These are phyloP conservation scores for Mormyrops boulengeri DNA, from an alignment of 2,797 vertebrate species.

Conservation along the genomic window DNA sequence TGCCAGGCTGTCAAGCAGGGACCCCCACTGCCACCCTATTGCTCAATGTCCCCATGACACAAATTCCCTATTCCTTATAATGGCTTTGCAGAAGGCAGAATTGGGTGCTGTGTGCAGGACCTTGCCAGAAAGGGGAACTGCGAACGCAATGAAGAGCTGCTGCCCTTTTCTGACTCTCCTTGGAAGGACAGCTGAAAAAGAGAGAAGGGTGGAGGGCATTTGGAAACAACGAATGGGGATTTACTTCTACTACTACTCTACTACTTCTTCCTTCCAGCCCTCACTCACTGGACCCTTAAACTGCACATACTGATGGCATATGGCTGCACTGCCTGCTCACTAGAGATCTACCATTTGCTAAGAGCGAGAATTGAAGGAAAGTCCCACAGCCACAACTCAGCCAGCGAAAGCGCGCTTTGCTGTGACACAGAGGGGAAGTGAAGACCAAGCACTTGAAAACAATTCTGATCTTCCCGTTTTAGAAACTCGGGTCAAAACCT, in stretches of 20 bases:
- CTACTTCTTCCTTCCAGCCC: not conserved
- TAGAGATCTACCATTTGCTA: not conserved
- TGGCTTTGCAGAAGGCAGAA: not conserved
- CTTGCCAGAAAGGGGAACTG: slow-evolving; percentile 32
- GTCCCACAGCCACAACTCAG: not conserved
- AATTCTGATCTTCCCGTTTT: not conserved
- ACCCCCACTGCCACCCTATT: not conserved
- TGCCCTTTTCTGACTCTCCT: slow-evolving; percentile 33
- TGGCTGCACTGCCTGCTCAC: not conserved
- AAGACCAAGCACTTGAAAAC: not conserved
- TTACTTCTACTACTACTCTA: not conserved
- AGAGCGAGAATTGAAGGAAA: not conserved
- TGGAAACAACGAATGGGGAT: not conserved
- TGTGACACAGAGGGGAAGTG: not conserved
- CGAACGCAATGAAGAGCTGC: slow-evolving; percentile 42
- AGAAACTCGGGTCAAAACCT: not conserved
- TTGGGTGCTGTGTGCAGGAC: slow-evolving; percentile 12
- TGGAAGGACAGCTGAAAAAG: not conserved
- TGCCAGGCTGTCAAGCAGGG: not conserved
- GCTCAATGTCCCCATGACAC: not conserved
- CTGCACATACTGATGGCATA: not conserved
- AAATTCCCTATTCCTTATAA: not conserved
- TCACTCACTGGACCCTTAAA: not conserved
- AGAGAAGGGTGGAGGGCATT: not conserved
- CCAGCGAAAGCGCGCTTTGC: not conserved